Evolutionary conservation across 1,140 invertebrate species (phyloP), one percentile per base, ranked within the genome.

Genomic region (Temnothorax longispinosus): DNA sequence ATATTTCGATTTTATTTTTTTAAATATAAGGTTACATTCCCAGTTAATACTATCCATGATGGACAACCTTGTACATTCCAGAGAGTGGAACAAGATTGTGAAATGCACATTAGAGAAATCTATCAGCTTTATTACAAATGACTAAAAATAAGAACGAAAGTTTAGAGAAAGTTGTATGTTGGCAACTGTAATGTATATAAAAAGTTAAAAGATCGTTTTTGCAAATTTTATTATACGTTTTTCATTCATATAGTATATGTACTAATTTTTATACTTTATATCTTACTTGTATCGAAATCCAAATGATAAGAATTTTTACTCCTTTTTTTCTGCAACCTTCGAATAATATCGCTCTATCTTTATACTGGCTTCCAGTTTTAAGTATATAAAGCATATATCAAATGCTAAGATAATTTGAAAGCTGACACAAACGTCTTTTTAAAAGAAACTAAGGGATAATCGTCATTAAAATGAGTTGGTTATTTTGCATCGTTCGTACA

Each of bases 161-260:
- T 50, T 69, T 71, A 50, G 10, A 41, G 7, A 84, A n/a, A 32
- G 50, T 71, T 27, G 27, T 27, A 1, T 80, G 56, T 56, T 88
- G 52, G 54, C 10, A 58, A 65, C n/a, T 27, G 27, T 27, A 27
- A 27, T 88, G n/a, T 90, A 64, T 84, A 90, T 27, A 87, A 67
- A 71, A 84, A 58, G 74, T 88, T 85, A 21, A 86, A 65, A 90
- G n/a, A 60, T 85, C 65, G 54, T 76, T 88, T 86, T 77, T 75
- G 52, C 27, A 90, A 82, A 90, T 60, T 50, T 77, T 86, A 72
- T 35, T 47, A 74, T 65, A 44, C 69, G 44, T 87, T 82, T 87
- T 80, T 15, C 2, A 56, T 52, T 60, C 0, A 35, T 86, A 81
- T 84, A 54, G 32, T 88, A 77, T 80, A 87, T 87, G 44, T 38